A percentile compares a stretch with the other conserved stretches of the same genome.
These are phyloP conservation scores for Macroglossus sobrinus DNA, from an alignment of 2,113 vertebrate species.

Conservation along the genomic window DNA sequence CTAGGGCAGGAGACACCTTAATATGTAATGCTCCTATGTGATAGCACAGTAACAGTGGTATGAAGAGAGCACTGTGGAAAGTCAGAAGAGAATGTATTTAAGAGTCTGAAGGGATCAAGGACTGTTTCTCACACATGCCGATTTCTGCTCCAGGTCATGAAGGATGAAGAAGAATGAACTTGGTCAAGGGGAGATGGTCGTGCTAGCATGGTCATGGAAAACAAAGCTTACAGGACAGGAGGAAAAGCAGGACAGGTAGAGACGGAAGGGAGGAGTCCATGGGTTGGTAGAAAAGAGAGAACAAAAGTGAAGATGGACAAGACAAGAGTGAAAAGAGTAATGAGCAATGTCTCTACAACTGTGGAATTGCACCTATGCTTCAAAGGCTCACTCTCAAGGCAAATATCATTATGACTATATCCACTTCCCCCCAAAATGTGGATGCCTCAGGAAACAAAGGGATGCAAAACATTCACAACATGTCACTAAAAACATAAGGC, in stretches of 20 bases:
- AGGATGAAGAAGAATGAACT: background rate
- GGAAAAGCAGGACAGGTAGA: background rate
- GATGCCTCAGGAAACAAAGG: background rate
- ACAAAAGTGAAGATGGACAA: background rate
- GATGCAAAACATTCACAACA: background rate
- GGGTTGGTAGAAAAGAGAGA: background rate
- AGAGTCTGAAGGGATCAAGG: background rate
- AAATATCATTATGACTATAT: fast-evolving
- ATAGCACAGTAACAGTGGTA: fast-evolving
- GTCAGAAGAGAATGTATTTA: background rate
- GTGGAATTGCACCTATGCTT: background rate
- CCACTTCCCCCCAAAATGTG: background rate
- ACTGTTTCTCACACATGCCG: fast-evolving
- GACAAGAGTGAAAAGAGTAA: background rate
- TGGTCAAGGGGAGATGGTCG: background rate
- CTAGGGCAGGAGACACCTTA: background rate
- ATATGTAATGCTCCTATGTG: fast-evolving
- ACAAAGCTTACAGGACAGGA: background rate
- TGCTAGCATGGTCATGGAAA: background rate
- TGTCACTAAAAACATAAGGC: background rate
- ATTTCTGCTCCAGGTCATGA: background rate
- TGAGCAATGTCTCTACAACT: background rate
- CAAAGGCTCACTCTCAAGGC: background rate
- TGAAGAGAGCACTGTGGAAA: background rate
- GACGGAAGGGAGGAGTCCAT: background rate